Evolutionary conservation across 1,140 invertebrate genomes (phyloP), one percentile per base, ranked within the genome.

Genomic region (Drosophila lini): DNA sequence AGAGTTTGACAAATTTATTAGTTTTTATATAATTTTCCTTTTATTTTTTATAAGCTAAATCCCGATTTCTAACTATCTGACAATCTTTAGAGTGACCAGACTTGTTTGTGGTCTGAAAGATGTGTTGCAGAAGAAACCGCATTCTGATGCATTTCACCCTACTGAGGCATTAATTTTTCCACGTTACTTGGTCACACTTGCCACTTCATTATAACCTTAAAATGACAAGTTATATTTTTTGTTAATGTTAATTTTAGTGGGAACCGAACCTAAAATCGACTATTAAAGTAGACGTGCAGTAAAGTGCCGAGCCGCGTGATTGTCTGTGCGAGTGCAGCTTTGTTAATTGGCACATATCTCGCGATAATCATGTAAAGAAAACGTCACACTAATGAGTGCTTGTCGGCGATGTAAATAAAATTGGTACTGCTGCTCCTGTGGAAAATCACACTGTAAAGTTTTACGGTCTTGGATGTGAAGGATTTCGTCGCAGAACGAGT

Each of bases 181-280:
- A 19, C 36, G 34, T 4, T 5, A 22, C 10, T 71, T 82, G 82
- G 82, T 58, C 82, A 85, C 82, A 82, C 82, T 71, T 44, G 38
- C 38, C 64, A 69, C 74, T 74, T 74, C 68, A 64, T 50, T 78
- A 86, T 86, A 86, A 86, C 83, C 83, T 86, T 83, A 88, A 86
- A 86, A 86, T 89, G 83, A 88, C 83, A 89, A 86, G 83, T 86
- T 81, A 77, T 86, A 88, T 77, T 77, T 84, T 85, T 80, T 85
- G 80, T 86, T 67, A 79, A 82, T 86, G 56, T 88, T 88, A 61
- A 85, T 74, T 78, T 84, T 63, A 78, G 77, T 48, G 83, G 63
- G 22, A 83, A 62, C 44, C 64, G 63, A 76, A 75, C 45, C 44
- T 34, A 4, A 50, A 63, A 78, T 60, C 64, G 22, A 74, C 52